phyloP scores from a whole-genome alignment of 2,113 vertebrate genomes.

The Varanus komodoensis region DNA sequence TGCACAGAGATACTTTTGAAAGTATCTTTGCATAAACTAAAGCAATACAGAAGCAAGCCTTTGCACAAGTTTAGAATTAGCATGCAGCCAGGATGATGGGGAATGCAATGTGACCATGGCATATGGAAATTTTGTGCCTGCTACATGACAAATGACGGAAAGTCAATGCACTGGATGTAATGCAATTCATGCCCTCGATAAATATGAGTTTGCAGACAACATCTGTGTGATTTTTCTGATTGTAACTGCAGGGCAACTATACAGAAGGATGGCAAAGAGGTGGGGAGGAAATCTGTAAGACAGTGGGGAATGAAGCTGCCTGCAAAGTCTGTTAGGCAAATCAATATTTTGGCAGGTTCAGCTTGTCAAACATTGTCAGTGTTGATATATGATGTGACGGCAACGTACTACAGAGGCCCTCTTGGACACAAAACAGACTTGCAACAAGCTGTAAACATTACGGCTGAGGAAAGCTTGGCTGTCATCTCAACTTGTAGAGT shows the following conservation, averaged over 20 bases:
- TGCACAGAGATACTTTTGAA: fast-evolving
- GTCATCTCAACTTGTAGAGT: fast-evolving
- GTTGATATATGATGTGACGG: neutral
- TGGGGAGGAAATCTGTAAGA: constrained; percentile 31
- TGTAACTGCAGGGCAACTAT: constrained; percentile 38
- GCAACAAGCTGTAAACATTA: neutral
- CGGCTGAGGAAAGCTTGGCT: fast-evolving
- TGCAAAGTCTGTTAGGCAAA: constrained; percentile 38
- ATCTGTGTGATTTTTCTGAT: constrained; percentile 54
- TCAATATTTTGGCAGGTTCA: constrained; percentile 46
- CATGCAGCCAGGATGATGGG: neutral
- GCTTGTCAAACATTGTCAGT: constrained; percentile 42
- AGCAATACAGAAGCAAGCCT: constrained; percentile 31
- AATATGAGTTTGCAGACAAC: constrained; percentile 56
- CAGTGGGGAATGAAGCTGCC: constrained; percentile 51
- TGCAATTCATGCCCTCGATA: constrained; percentile 59
- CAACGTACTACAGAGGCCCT: fast-evolving
- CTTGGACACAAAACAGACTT: neutral
- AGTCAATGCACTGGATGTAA: constrained; percentile 59
- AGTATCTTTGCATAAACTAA: neutral
- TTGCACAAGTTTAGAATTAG: neutral
- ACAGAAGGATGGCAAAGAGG: constrained; percentile 26
- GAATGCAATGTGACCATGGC: constrained; percentile 47
- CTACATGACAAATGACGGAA: constrained; percentile 64
- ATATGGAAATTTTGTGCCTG: constrained; percentile 23